phyloP scores from a whole-genome alignment of 2,888 invertebrate species.

The Ormyrus nitidulus region DNA sequence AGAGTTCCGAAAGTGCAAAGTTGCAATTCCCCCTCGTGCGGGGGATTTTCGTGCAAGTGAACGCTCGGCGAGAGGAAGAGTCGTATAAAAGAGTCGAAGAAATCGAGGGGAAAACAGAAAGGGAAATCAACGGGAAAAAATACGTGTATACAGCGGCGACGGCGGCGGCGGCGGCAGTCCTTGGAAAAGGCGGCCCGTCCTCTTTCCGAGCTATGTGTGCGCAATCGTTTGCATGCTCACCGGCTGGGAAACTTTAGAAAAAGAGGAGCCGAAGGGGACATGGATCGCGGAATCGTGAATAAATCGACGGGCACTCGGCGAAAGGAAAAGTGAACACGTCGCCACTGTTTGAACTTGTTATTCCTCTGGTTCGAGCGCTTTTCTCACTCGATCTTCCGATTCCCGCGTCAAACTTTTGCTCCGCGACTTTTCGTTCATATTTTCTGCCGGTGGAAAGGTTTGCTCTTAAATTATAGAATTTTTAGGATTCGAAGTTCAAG shows the following conservation, averaged over 20 bases:
- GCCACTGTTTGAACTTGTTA: constrained; percentile 9
- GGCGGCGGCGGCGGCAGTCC: neutral
- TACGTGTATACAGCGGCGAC: too few relatives aligned
- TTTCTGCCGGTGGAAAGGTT: too few relatives aligned
- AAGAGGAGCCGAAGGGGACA: neutral
- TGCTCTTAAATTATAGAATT: too few relatives aligned
- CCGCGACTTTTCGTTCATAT: too few relatives aligned
- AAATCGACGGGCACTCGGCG: constrained; percentile 27
- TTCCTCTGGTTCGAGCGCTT: constrained; percentile 4
- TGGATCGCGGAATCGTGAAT: neutral
- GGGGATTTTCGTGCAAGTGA: too few relatives aligned
- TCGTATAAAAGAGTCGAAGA: too few relatives aligned
- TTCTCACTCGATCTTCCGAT: neutral
- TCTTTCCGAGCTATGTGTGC: neutral
- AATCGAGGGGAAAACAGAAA: neutral
- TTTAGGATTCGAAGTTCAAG: too few relatives aligned
- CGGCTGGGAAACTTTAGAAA: constrained; percentile 24
- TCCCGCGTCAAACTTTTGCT: too few relatives aligned
- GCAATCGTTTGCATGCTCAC: neutral
- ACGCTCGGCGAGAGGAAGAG: too few relatives aligned
- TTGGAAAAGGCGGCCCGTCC: neutral
- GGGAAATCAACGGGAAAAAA: neutral
- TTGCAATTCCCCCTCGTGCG: too few relatives aligned
- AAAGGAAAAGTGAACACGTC: constrained; percentile 31
- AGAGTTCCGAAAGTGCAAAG: too few relatives aligned